Base-by-base conservation (phyloP, 2,797 vertebrate species). In the Vespertilio murinus region DNA sequence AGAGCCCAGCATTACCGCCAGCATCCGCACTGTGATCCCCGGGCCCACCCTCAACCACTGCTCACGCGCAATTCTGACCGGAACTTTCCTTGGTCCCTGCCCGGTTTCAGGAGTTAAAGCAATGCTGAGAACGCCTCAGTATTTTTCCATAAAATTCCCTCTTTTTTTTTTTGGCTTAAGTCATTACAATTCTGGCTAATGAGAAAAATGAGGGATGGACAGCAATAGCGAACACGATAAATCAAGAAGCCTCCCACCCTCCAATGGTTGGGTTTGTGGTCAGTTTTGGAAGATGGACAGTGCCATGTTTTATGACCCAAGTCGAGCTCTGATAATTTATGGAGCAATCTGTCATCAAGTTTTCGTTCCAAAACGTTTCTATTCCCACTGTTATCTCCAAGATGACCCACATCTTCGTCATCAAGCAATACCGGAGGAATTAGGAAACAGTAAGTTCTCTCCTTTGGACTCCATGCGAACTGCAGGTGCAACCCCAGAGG, bases 331-430 rank as follows among this genome's bases (percentile, higher is more conserved):
- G 17, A 49, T 56, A 89, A 79, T 45, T 90, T 67, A 86, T 25
- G 64, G 35, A 90, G 40, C 49, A 89, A 92, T 77, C 0, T 91
- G 73, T 85, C 67, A 64, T 52, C 69, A 20, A 30, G 73, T 59
- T 59, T 69, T 81, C 47, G 77, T 84, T 69, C 65, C 78, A 87
- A 78, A 92, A 85, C 23, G 33, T 65, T 93, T 88, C 64, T 78
- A 25, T 54, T 73, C 30, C 80, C 77, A 56, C n/a, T 40, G 59
- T n/a, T 73, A 80, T 65, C 47, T 65, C 22, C 13, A 59, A 75
- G 59, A 80, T 59, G 25, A 45, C 18, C 30, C 54, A 67, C 30
- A 47, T 54, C 30, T 73, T 71, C 25, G 73, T n/a, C 59, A 80
- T 35, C 77, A 79, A 61, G 64, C 91, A 81, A 18, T 42, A 28